Evolutionary conservation across 2,888 invertebrate species (phyloP).

Genomic region (Ennomos quercinarius): DNA sequence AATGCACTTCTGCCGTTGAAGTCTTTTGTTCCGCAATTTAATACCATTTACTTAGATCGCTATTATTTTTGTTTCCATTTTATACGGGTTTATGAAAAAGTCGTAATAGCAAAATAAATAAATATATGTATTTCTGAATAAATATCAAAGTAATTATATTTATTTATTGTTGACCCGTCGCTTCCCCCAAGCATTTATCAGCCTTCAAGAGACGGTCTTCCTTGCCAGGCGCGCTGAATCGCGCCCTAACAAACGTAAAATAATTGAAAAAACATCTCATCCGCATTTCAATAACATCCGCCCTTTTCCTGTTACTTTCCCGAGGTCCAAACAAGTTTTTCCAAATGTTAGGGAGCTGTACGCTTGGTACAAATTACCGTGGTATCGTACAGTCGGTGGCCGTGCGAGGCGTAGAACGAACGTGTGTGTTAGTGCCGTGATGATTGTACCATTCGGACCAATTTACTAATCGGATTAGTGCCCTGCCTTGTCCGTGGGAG

Average conservation of each 20-base stretch:
- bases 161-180: too few species aligned
- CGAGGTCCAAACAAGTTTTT: slow-evolving; percentile 21
- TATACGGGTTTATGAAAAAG: too few species aligned
- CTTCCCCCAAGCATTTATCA: too few species aligned
- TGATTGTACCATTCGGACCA: slow-evolving; percentile 66
- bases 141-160: too few species aligned
- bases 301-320: slow-evolving; percentile 29
- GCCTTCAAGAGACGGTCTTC: too few species aligned
- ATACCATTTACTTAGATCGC: too few species aligned
- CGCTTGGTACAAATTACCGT: slow-evolving; percentile 9
- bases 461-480: slow-evolving; percentile 55
- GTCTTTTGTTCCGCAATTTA: slow-evolving; percentile 8
- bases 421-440: slow-evolving; percentile 64
- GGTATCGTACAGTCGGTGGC: slow-evolving; percentile 58
- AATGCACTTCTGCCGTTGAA: slow-evolving; percentile 9
- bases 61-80: too few species aligned
- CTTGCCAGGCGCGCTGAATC: too few species aligned
- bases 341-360: slow-evolving; percentile 11
- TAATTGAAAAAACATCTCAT: slow-evolving; percentile 4
- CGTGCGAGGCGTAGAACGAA: slow-evolving; percentile 56
- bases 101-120: too few species aligned
- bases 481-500: slow-evolving; percentile 32
- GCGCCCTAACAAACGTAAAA: background rate
- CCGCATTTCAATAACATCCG: slow-evolving; percentile 13
- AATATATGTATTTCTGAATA: too few species aligned